Evolutionary conservation across 2,888 invertebrate species (phyloP).

Genomic region (Eurytoma adleriae): DNA sequence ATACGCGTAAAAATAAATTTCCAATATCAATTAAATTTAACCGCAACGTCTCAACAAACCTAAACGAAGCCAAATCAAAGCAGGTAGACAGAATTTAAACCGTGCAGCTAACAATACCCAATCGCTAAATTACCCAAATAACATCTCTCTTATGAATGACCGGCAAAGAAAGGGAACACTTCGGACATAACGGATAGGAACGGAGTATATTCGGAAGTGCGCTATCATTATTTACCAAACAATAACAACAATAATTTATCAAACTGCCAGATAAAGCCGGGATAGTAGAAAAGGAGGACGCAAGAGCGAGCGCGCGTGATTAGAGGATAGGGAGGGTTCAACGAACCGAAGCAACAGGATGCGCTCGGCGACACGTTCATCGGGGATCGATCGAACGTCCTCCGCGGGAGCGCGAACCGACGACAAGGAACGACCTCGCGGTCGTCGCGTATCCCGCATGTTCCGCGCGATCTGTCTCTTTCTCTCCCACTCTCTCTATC

Average conservation of each 20-base stretch:
- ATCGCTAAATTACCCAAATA: too few species aligned
- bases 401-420: too few species aligned
- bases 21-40: too few species aligned
- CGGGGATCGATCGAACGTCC: background rate
- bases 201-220: background rate
- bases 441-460: background rate
- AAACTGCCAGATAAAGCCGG: constrained; percentile 24
- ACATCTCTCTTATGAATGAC: too few species aligned
- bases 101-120: too few species aligned
- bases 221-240: background rate
- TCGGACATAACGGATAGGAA: background rate
- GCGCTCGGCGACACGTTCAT: background rate
- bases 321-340: constrained; percentile 23
- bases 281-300: constrained; percentile 16
- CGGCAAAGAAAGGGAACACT: too few species aligned
- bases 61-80: too few species aligned
- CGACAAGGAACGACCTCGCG: too few species aligned
- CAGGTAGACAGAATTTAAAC: too few species aligned
- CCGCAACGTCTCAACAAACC: too few species aligned
- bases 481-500: background rate
- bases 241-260: constrained; percentile 19
- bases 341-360: constrained; percentile 45
- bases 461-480: constrained; percentile 6
- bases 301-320: background rate
- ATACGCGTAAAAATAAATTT: too few species aligned